A percentile compares a stretch with the other conserved stretches of the same genome.
These are phyloP conservation scores for Lasioglossum zephyrum DNA, from an alignment of 2,888 invertebrate genomes.

Conservation along the genomic window DNA sequence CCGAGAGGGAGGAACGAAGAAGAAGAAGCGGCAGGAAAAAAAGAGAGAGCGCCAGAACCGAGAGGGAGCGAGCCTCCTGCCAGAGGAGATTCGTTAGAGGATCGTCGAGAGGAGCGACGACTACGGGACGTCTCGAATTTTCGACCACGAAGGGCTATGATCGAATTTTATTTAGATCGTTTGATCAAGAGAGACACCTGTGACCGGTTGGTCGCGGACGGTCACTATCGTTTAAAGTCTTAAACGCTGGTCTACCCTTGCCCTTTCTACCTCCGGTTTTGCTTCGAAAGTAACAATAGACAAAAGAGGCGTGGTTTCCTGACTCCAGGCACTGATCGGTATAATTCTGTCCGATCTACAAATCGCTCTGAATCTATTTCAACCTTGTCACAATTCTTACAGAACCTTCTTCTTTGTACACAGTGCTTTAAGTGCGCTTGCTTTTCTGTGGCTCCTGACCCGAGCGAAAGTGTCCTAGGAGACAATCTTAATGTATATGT, in stretches of 20 bases:
- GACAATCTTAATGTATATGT: neutral
- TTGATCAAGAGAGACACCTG: constrained; percentile 5
- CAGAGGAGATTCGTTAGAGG: constrained; percentile 30
- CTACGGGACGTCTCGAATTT: constrained; percentile 31
- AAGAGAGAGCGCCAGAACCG: constrained; percentile 31
- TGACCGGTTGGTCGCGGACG: constrained; percentile 52
- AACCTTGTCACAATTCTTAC: neutral
- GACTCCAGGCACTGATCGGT: neutral
- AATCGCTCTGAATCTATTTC: neutral
- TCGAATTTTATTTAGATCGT: constrained; percentile 16
- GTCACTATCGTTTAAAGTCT: constrained; percentile 18
- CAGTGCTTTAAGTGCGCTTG: neutral
- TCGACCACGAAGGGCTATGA: neutral
- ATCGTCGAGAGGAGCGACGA: constrained; percentile 26
- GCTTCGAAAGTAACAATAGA: neutral
- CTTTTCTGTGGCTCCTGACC: neutral
- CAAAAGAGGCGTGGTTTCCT: neutral
- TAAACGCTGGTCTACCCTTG: neutral
- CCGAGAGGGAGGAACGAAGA: constrained; percentile 21
- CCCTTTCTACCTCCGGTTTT: neutral
- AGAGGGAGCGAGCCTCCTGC: constrained; percentile 8
- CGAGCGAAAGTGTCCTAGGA: neutral
- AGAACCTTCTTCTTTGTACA: neutral
- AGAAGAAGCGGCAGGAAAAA: constrained; percentile 24
- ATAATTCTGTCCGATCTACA: neutral